phyloP scores from a whole-genome alignment of 2,113 vertebrate genomes.

The Lampris megalopsis region DNA sequence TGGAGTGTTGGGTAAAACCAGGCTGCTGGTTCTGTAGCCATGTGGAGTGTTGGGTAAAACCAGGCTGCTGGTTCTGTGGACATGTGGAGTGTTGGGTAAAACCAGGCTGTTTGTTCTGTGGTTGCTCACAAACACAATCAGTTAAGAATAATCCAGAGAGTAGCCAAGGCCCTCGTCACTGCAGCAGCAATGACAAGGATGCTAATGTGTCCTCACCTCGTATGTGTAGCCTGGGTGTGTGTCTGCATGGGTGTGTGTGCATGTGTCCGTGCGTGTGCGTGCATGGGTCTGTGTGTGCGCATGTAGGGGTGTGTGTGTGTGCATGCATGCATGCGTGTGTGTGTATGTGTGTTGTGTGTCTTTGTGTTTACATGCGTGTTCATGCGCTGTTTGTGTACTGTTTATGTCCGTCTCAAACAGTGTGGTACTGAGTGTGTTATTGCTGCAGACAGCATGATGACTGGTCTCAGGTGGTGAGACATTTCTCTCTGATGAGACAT shows the following conservation, averaged over 20 bases:
- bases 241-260: no score
- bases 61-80: no score
- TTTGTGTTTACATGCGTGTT: constrained; percentile 14
- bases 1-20: no score
- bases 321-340: background rate
- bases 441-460: constrained; percentile 72
- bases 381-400: constrained; percentile 7
- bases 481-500: background rate
- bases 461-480: constrained; percentile 72
- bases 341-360: constrained; percentile 4
- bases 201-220: constrained; percentile 56
- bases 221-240: background rate
- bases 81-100: no score
- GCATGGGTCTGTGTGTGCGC: no score
- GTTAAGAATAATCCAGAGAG: constrained; percentile 4
- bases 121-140: background rate
- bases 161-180: constrained; percentile 3
- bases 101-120: no score
- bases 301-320: no score
- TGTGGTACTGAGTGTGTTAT: constrained; percentile 33
- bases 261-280: no score
- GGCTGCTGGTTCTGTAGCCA: no score
- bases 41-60: no score
- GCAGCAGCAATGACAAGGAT: constrained; percentile 50
- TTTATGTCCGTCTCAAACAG: background rate